A percentile compares a stretch with the other conserved stretches of the same genome.
Conservation (phyloP, 1,140 invertebrate species). For the Diorhabda elongata region DNA sequence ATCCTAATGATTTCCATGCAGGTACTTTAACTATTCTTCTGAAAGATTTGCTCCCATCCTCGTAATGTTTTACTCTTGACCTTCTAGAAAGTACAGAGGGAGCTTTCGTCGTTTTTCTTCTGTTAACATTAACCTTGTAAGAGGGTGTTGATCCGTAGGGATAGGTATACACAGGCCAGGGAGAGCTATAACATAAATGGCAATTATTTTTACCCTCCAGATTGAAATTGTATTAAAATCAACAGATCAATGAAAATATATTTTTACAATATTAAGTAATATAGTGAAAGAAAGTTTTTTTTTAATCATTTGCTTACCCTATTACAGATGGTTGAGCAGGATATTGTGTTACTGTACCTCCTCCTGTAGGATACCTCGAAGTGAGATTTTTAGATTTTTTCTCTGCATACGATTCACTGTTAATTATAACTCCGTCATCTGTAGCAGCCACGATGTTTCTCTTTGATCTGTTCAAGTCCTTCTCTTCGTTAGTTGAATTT, state of each 20-base stretch:
- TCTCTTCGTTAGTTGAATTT: too few relatives aligned
- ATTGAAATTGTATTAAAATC: too few relatives aligned
- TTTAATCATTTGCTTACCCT: conserved; percentile 8
- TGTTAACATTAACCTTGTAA: neutral
- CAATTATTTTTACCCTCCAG: too few relatives aligned
- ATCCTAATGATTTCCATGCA: neutral
- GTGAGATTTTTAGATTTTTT: conserved; percentile 10
- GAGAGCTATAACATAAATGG: conserved; percentile 9
- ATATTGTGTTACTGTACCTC: conserved; percentile 3
- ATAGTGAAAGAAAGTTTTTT: too few relatives aligned
- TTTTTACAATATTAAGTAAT: too few relatives aligned
- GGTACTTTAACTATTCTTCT: conserved; percentile 2
- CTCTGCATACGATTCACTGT: conserved; percentile 15
- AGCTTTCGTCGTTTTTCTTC: neutral
- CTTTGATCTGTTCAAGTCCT: neutral
- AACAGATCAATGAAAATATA: too few relatives aligned
- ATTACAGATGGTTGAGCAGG: conserved; percentile 11
- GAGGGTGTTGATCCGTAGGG: neutral
- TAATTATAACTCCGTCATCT: conserved; percentile 16
- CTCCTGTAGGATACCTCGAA: neutral
- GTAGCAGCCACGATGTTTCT: conserved; percentile 15
- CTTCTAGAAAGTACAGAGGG: neutral
- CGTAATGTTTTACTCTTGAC: conserved; percentile 5
- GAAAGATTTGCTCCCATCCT: neutral
- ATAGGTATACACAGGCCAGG: conserved; percentile 5